Evolutionary conservation across 2,888 invertebrate species (phyloP).

Genomic region (Arge pagana): DNA sequence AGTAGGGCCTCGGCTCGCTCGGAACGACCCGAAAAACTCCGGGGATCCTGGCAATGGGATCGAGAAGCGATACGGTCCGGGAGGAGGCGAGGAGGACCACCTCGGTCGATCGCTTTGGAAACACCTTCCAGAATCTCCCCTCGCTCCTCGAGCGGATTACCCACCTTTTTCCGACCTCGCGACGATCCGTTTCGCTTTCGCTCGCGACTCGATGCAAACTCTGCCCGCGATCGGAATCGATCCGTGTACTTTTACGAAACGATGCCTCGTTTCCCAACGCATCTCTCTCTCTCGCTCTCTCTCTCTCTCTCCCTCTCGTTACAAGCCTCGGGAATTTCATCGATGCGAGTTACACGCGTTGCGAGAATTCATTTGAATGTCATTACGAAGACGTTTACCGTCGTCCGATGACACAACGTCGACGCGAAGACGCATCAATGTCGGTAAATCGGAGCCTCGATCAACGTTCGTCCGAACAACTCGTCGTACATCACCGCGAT

Average conservation of each 20-base stretch:
- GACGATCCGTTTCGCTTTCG: constrained; percentile 18
- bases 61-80: no score
- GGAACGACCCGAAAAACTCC: constrained; percentile 8
- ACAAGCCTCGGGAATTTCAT: neutral
- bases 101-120: constrained; percentile 23
- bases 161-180: no score
- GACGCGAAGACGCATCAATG: neutral
- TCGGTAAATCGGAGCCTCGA: no score
- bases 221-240: constrained; percentile 37
- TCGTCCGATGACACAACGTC: neutral
- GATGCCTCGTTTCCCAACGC: no score
- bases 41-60: neutral
- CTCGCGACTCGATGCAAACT: constrained; percentile 26
- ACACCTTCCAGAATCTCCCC: no score
- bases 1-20: neutral
- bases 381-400: no score
- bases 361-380: no score
- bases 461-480: no score
- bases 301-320: neutral
- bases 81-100: no score
- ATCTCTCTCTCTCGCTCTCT: neutral
- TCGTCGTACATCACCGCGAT: no score
- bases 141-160: constrained; percentile 17
- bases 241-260: no score
- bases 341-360: constrained; percentile 3